Base-by-base conservation (phyloP, 37 sponge, comb jelly and placozoan genomes). In the Geodia barretti region DNA sequence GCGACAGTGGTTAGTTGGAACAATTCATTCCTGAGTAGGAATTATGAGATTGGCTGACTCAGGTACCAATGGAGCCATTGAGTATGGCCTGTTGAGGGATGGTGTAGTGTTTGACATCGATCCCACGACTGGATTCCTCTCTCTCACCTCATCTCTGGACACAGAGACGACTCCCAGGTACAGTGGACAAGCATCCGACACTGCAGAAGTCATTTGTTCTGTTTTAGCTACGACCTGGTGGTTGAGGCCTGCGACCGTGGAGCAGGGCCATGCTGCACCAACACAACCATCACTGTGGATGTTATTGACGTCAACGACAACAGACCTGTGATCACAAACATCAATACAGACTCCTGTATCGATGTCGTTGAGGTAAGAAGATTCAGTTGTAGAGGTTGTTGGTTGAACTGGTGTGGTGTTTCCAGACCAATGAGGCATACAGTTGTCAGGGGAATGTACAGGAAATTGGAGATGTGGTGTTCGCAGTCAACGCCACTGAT, bases 291-390 rank as follows among this genome's bases (percentile, higher is more conserved):
- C 1, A 0, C 34, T n/a, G 71, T 88, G 25, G 71, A 35, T 32
- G 83, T 88, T 0, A 21, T 17, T 0, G 88, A 82, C 40, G 78
- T 40, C 2, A 88, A 88, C 34, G 83, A 82, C 76, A 80, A 88
- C 43, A 69, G 1, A 1, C 88, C 88, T 1, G 65, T 72, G 8
- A 75, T 88, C 42, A 26, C 7, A 0, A 80, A 80, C 32, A 75
- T 87, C 24, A 79, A 79, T 5, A 66, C 74, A 4, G n/a, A n/a
- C n/a, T n/a, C n/a, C n/a, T n/a, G n/a, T n/a, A 64, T 65, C 24
- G 4, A 28, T 32, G 68, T 86, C 0, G 19, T 32, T 28, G 80
- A 86, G 86, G 79, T 79, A 1, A 47, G 32, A 31, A 1, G 37
- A 63, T 78, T 29, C 5, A 14, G 7, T 7, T 47, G 31, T 19